Conservation (phyloP, 1,140 invertebrate species). For the Drosophila bocki region DNA sequence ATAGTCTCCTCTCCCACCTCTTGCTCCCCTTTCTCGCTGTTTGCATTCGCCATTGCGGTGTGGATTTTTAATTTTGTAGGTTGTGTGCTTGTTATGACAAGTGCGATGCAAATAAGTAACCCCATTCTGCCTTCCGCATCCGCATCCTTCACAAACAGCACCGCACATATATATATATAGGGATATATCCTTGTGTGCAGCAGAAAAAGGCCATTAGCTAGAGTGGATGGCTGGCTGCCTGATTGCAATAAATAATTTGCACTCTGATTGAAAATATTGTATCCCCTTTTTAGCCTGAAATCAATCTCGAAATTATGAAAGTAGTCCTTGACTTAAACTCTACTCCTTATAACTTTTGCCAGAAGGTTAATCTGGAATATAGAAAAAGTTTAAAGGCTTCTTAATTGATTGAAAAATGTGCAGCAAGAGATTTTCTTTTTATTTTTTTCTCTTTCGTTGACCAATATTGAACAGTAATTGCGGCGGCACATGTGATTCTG, state of each 20-base stretch:
- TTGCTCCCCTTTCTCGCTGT: slow-evolving; percentile 12
- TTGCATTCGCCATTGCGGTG: slow-evolving; percentile 45
- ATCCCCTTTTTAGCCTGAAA: not conserved
- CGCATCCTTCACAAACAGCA: not conserved
- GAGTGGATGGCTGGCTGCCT: slow-evolving; percentile 32
- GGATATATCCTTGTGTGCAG: slow-evolving; percentile 13
- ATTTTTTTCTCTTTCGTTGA: not conserved
- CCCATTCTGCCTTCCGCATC: not conserved
- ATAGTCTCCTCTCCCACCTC: not conserved
- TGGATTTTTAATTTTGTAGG: slow-evolving; percentile 68
- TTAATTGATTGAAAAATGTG: slow-evolving; percentile 2
- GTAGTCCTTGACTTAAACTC: not conserved
- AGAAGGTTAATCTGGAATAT: not conserved
- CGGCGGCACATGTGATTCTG: slow-evolving; percentile 14
- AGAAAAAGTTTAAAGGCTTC: not conserved
- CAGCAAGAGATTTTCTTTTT: not conserved
- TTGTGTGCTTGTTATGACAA: slow-evolving; percentile 58
- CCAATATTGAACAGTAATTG: slow-evolving; percentile 19
- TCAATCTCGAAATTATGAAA: not conserved
- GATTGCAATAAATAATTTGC: slow-evolving; percentile 40
- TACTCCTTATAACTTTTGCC: not conserved
- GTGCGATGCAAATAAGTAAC: slow-evolving; percentile 54
- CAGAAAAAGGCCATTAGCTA: slow-evolving; percentile 48
- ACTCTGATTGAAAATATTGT: slow-evolving; percentile 32
- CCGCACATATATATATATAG: not conserved